A percentile compares a stretch with the other conserved stretches of the same genome.
Conservation (phyloP, 2,113 vertebrate species). For the Hippopotamus amphibius region DNA sequence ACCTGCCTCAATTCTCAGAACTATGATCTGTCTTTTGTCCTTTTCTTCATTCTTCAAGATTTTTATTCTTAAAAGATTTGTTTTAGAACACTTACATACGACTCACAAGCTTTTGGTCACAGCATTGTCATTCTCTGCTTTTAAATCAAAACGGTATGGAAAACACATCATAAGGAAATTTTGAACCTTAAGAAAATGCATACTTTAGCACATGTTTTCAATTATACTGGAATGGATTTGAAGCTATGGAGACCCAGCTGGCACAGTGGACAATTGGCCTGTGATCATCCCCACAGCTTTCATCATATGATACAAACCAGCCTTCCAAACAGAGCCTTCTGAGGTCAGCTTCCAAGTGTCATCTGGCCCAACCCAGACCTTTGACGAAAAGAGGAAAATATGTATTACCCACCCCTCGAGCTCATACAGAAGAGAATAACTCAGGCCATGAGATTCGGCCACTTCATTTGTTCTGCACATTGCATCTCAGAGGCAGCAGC, state of each 20-base stretch:
- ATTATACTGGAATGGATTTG: constrained; percentile 66
- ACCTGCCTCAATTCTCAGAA: constrained; percentile 65
- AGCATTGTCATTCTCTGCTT: constrained; percentile 20
- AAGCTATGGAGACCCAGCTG: constrained; percentile 68
- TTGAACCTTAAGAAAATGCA: constrained; percentile 72
- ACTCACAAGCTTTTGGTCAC: constrained; percentile 64
- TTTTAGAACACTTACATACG: constrained; percentile 47
- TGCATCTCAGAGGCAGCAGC: background rate
- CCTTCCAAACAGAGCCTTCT: constrained; percentile 41
- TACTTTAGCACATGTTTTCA: constrained; percentile 76
- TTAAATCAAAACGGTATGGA: constrained; percentile 83
- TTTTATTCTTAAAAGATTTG: constrained; percentile 55
- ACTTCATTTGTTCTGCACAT: background rate
- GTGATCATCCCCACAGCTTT: constrained; percentile 51
- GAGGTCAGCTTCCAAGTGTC: constrained; percentile 54
- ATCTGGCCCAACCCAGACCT: constrained; percentile 18
- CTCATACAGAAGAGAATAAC: background rate
- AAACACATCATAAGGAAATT: constrained; percentile 77
- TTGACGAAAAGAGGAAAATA: constrained; percentile 58
- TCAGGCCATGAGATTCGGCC: background rate
- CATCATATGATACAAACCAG: constrained; percentile 52
- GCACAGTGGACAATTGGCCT: constrained; percentile 30
- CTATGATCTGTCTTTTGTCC: constrained; percentile 57
- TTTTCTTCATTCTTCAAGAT: constrained; percentile 42
- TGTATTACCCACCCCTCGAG: background rate